Evolutionary conservation across 2,888 invertebrate species (phyloP).

Genomic region (Cephus sareptanus): DNA sequence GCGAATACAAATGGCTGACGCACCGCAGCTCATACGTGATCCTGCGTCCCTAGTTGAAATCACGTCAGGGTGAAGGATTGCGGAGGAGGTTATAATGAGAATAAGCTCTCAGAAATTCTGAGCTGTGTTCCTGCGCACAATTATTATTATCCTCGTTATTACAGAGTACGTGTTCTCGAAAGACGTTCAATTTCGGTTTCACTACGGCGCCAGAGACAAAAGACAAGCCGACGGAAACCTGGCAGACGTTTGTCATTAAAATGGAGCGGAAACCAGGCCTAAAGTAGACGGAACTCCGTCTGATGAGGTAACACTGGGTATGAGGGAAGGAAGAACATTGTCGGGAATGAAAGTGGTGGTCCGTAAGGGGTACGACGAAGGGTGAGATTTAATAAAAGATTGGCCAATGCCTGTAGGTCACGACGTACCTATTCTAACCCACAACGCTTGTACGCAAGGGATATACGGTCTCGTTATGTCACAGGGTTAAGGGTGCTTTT

Average conservation of each 20-base stretch:
- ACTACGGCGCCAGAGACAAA: neutral
- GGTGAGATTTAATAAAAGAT: slow-evolving; percentile 55
- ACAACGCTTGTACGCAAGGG: slow-evolving; percentile 18
- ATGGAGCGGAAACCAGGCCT: slow-evolving; percentile 49
- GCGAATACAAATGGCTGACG: neutral
- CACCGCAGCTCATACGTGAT: neutral
- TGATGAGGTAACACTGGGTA: slow-evolving; percentile 38
- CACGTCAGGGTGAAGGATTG: neutral
- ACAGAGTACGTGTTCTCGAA: slow-evolving; percentile 8
- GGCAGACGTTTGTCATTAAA: slow-evolving; percentile 55
- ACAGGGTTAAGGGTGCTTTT: slow-evolving; percentile 18
- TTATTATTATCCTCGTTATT: neutral
- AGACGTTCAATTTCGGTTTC: slow-evolving; percentile 9
- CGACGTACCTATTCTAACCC: slow-evolving; percentile 15
- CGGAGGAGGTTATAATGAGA: neutral
- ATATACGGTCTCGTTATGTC: slow-evolving; percentile 11
- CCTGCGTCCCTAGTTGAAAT: neutral
- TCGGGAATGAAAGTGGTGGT: slow-evolving; percentile 23
- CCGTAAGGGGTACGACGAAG: slow-evolving; percentile 24
- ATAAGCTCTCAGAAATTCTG: neutral
- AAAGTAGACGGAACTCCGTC: slow-evolving; percentile 51
- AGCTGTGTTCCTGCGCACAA: neutral
- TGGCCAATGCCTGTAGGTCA: slow-evolving; percentile 33
- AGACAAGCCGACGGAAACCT: slow-evolving; percentile 34
- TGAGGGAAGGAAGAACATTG: slow-evolving; percentile 17